Conservation (phyloP, 2,797 vertebrate species). For the Sarcophilus harrisii region DNA sequence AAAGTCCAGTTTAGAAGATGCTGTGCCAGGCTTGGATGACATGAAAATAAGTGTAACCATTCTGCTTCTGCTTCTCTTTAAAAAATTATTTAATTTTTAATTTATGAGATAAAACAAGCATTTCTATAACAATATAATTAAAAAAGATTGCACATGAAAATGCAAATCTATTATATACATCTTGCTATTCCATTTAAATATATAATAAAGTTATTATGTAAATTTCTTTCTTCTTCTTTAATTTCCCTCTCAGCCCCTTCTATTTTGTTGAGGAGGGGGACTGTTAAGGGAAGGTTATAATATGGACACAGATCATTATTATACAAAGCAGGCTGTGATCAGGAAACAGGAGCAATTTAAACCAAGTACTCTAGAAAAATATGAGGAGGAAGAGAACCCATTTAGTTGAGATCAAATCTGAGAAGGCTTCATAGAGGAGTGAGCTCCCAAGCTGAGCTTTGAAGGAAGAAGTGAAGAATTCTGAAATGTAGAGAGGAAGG, state of each 20-base stretch:
- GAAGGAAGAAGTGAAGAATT: neutral
- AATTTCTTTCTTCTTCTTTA: neutral
- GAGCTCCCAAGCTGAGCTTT: neutral
- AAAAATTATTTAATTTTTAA: too few species aligned
- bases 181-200: neutral
- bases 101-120: too few species aligned
- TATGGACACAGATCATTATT: neutral
- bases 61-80: too few species aligned
- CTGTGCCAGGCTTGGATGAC: neutral
- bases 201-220: neutral
- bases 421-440: neutral
- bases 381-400: neutral
- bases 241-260: neutral
- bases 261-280: neutral
- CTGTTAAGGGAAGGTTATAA: neutral
- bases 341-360: neutral
- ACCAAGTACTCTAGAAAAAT: neutral
- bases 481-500: neutral
- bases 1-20: neutral
- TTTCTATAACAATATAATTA: neutral
- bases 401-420: neutral
- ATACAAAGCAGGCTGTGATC: neutral
- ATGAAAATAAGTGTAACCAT: neutral
- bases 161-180: neutral
- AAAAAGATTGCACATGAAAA: neutral